A percentile compares a stretch with the other conserved stretches of the same genome.
Conservation (phyloP, 2,797 vertebrate genomes). For the Rhadinocentrus ornatus region DNA sequence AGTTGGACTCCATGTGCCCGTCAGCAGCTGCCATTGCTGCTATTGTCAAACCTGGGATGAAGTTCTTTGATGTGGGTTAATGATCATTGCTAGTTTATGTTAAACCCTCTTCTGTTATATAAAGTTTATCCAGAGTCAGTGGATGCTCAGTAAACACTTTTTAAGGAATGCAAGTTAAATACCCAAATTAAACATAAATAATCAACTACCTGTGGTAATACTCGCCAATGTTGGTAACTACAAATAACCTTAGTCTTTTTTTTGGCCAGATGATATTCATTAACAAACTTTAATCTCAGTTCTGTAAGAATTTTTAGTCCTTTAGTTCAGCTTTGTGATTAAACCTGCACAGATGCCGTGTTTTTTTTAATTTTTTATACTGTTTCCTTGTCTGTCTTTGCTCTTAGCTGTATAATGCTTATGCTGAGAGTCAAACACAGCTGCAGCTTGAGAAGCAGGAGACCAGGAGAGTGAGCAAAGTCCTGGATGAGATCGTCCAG, state of each 20-base stretch:
- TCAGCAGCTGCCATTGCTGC: slow-evolving; percentile 95
- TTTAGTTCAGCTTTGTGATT: neutral
- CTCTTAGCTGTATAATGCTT: slow-evolving; percentile 92
- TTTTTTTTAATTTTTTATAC: neutral
- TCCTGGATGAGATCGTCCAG: slow-evolving; percentile 92
- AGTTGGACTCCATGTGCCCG: slow-evolving; percentile 93
- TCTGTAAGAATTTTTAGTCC: neutral
- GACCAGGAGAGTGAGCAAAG: slow-evolving; percentile 89
- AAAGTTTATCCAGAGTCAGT: neutral
- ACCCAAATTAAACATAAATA: neutral
- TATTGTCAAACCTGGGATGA: slow-evolving; percentile 97
- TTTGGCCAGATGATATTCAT: neutral
- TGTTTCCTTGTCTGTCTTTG: neutral
- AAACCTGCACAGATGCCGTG: neutral
- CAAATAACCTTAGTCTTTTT: neutral
- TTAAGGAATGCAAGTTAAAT: neutral
- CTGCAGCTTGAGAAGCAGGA: slow-evolving; percentile 93
- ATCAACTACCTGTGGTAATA: neutral
- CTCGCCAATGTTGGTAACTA: neutral
- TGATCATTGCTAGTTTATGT: too few relatives aligned
- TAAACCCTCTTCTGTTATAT: neutral
- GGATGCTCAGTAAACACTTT: neutral
- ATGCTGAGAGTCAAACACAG: slow-evolving; percentile 92
- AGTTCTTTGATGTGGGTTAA: slow-evolving; percentile 91
- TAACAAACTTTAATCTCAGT: neutral